Percentiles rank a stretch among this genome's conserved stretches.
Evolutionary conservation across 2,113 vertebrate species (phyloP).

Genomic region (Todiramphus saurophagus): DNA sequence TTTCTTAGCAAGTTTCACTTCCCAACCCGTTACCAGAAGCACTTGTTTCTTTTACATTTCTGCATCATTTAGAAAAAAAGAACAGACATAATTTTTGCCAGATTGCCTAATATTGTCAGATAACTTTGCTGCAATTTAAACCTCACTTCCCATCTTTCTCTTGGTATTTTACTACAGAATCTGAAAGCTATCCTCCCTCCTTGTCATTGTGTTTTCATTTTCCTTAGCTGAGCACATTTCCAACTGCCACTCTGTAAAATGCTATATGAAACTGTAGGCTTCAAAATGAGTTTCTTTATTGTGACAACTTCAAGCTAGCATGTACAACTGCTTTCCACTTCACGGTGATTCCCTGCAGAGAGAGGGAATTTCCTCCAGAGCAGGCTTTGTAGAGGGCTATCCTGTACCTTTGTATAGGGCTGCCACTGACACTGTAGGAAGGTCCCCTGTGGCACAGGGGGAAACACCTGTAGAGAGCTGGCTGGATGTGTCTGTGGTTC

Average conservation of each 20-base stretch:
- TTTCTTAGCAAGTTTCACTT: neutral
- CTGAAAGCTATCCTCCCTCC: neutral
- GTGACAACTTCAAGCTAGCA: neutral
- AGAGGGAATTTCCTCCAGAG: neutral
- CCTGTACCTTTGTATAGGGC: neutral
- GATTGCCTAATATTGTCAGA: neutral
- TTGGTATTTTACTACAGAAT: neutral
- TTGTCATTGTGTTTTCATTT: neutral
- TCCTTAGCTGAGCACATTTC: neutral
- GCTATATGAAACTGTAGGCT: neutral
- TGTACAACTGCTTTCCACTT: neutral
- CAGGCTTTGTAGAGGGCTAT: neutral
- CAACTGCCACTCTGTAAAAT: neutral
- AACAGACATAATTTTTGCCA: neutral
- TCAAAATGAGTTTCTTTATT: neutral
- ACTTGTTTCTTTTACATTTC: neutral
- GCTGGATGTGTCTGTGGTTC: neutral
- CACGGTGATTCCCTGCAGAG: neutral
- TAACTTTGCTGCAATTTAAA: neutral
- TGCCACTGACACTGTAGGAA: neutral
- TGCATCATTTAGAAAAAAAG: neutral
- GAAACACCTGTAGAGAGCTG: slow-evolving; percentile 24
- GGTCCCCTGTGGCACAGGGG: neutral
- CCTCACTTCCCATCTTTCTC: neutral
- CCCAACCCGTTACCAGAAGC: neutral